phyloP scores from a whole-genome alignment of 1,140 invertebrate species.

The Tribolium madens region DNA sequence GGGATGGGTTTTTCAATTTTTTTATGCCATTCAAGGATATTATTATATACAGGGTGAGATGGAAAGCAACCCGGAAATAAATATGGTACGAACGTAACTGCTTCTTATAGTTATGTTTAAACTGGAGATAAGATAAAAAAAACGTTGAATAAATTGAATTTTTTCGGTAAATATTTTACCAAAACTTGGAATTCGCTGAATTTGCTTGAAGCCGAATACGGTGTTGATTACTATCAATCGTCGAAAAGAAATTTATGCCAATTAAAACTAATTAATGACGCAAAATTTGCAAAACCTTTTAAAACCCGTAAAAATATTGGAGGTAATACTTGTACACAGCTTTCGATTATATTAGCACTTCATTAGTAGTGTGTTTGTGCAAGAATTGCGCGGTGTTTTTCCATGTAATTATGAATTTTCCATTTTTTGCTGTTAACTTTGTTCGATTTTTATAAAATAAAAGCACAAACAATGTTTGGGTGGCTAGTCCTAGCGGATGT shows the following conservation, averaged over 20 bases:
- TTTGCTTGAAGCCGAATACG: neutral
- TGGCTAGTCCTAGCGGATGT: too few relatives aligned
- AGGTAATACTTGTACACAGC: neutral
- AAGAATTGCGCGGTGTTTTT: neutral
- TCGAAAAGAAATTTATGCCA: neutral
- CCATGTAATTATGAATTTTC: neutral
- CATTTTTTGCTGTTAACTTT: neutral
- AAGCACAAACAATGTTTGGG: too few relatives aligned
- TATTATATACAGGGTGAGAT: neutral
- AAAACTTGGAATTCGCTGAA: too few relatives aligned
- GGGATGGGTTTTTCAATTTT: slow-evolving; percentile 11
- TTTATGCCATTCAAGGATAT: slow-evolving; percentile 6
- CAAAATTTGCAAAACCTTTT: neutral
- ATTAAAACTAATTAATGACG: slow-evolving; percentile 22
- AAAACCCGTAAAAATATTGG: slow-evolving; percentile 1
- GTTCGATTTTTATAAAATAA: too few relatives aligned
- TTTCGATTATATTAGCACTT: slow-evolving; percentile 12
- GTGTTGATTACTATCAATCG: neutral
- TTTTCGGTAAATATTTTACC: too few relatives aligned
- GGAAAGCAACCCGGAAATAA: neutral
- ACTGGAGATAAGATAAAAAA: too few relatives aligned
- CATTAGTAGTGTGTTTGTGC: slow-evolving; percentile 9
- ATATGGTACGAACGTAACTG: too few relatives aligned
- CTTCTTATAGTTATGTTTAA: too few relatives aligned
- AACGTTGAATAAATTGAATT: too few relatives aligned